A percentile compares a stretch with the other conserved stretches of the same genome.
Conservation (phyloP, 2,113 vertebrate species). For the Centropus unirufus region DNA sequence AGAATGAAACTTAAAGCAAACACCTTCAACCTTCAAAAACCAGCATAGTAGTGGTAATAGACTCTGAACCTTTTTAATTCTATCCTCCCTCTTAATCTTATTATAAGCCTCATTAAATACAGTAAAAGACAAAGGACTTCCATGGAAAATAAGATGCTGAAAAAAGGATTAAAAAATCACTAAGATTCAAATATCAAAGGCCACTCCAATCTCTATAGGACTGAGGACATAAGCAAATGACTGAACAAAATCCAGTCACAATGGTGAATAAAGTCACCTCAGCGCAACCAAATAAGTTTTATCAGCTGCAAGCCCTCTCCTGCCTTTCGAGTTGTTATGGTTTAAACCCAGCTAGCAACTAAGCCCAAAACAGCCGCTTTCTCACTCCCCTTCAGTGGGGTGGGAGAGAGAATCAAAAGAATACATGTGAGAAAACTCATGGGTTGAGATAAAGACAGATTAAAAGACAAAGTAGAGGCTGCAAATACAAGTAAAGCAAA, state of each 20-base stretch:
- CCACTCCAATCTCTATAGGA: rapidly evolving
- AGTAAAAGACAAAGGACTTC: background rate
- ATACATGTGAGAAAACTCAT: too few species aligned
- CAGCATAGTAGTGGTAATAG: background rate
- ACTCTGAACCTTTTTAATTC: background rate
- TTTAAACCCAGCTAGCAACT: too few species aligned
- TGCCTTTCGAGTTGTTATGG: background rate
- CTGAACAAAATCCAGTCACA: background rate
- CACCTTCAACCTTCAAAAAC: background rate
- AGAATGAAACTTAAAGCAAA: background rate
- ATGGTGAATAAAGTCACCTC: background rate
- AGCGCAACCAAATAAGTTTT: background rate
- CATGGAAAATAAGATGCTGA: background rate
- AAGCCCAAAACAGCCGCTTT: too few species aligned
- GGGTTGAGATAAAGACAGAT: too few species aligned
- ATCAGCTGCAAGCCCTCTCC: background rate
- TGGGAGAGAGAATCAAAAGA: too few species aligned
- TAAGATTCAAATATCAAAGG: background rate
- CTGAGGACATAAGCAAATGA: background rate
- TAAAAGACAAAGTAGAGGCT: too few species aligned
- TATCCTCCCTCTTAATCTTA: background rate
- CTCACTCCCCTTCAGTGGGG: too few species aligned
- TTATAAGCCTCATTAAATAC: background rate
- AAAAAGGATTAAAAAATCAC: background rate
- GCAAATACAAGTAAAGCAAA: too few species aligned